Evolutionary conservation across 2,888 invertebrate genomes (phyloP).

Genomic region (Koerneria pararmatus): DNA sequence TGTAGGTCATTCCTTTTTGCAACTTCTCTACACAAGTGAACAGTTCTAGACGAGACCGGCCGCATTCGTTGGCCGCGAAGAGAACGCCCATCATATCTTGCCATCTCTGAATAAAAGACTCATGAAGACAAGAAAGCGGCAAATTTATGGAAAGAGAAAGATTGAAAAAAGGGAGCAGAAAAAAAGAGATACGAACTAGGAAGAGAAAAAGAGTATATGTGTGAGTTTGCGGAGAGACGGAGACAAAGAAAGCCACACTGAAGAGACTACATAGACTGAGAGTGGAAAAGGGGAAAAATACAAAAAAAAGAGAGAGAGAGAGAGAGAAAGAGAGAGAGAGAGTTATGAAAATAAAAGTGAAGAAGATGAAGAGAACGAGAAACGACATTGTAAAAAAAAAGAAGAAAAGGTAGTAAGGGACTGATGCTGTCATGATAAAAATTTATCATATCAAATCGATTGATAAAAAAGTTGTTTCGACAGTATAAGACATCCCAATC

Average conservation of each 20-base stretch:
- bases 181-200: not conserved
- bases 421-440: not conserved
- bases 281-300: not conserved
- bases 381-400: slow-evolving; percentile 6
- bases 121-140: too few species aligned
- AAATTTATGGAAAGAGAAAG: too few species aligned
- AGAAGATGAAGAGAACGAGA: not conserved
- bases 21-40: too few species aligned
- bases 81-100: too few species aligned
- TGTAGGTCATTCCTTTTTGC: too few species aligned
- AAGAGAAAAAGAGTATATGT: not conserved
- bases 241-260: not conserved
- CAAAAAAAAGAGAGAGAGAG: not conserved
- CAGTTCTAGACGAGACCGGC: too few species aligned
- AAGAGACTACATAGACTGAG: not conserved
- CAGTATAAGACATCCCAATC: too few species aligned
- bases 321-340: not conserved
- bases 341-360: slow-evolving; percentile 4
- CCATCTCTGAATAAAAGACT: too few species aligned
- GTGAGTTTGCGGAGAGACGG: not conserved
- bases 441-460: too few species aligned
- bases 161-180: not conserved
- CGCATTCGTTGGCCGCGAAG: too few species aligned
- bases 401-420: not conserved
- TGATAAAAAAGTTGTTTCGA: too few species aligned